Evolutionary conservation across 2,888 invertebrate genomes (phyloP).

Genomic region (Melanargia galathea): DNA sequence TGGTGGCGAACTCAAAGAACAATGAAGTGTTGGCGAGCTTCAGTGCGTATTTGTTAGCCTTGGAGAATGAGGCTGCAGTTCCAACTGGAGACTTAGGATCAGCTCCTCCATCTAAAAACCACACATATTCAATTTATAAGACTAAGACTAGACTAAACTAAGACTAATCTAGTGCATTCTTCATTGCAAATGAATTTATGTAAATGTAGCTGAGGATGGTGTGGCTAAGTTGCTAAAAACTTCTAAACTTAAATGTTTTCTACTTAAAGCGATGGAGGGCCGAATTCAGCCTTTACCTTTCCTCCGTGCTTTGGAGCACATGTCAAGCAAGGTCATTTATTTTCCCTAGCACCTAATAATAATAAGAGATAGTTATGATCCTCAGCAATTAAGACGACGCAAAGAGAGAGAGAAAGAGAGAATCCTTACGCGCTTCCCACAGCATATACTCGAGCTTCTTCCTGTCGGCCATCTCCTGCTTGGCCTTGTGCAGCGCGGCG

Average conservation of each 20-base stretch:
- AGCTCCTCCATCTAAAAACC: conserved; percentile 85
- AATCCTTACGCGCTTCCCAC: conserved; percentile 79
- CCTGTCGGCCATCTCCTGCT: conserved; percentile 87
- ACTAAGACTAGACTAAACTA: too few relatives aligned
- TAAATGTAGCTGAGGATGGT: too few relatives aligned
- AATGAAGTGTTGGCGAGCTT: conserved; percentile 92
- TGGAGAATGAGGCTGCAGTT: conserved; percentile 94
- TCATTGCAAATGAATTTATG: background rate
- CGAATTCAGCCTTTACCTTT: too few relatives aligned
- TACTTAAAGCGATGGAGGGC: too few relatives aligned
- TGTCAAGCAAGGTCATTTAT: too few relatives aligned
- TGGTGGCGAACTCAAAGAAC: conserved; percentile 92
- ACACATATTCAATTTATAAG: conserved; percentile 12
- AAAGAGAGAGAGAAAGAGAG: background rate
- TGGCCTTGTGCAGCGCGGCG: conserved; percentile 90
- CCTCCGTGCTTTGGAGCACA: too few relatives aligned
- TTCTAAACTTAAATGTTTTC: too few relatives aligned
- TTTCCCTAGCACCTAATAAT: too few relatives aligned
- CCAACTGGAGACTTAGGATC: conserved; percentile 94
- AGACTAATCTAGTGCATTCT: background rate
- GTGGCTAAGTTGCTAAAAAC: too few relatives aligned
- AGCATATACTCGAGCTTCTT: conserved; percentile 91
- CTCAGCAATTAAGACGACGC: too few relatives aligned
- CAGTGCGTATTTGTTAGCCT: conserved; percentile 92
- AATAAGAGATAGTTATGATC: too few relatives aligned